phyloP scores from a whole-genome alignment of 2,113 vertebrate species.

The Cinclus mexicanus region DNA sequence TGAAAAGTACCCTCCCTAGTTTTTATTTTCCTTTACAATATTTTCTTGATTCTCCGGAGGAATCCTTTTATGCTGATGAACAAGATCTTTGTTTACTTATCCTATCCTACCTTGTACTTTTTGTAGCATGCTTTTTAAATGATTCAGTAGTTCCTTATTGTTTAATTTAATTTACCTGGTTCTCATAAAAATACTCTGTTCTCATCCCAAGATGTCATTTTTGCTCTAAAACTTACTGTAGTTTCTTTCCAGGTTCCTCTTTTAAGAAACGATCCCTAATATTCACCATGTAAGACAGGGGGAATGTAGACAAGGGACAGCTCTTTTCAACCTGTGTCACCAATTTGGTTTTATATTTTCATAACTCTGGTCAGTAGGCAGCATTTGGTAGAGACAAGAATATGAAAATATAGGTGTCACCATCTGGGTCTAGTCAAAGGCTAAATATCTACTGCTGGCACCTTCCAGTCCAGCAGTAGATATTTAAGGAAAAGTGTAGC shows the following conservation, averaged over 20 bases:
- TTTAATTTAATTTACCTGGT: not conserved
- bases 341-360: not conserved
- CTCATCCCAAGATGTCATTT: not conserved
- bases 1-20: accelerated
- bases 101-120: not conserved
- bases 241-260: not conserved
- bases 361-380: not conserved
- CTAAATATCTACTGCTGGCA: too few species aligned
- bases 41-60: not conserved
- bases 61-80: not conserved
- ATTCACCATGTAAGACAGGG: not conserved
- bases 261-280: not conserved
- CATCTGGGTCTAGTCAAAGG: not conserved
- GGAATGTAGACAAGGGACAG: not conserved
- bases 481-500: not conserved
- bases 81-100: not conserved
- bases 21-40: not conserved
- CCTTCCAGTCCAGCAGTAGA: not conserved
- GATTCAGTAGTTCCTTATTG: not conserved
- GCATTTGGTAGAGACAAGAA: not conserved
- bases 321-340: not conserved
- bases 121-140: not conserved
- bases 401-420: not conserved
- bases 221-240: not conserved
- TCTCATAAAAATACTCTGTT: not conserved